Evolutionary conservation across 2,113 vertebrate species (phyloP).

Genomic region (Dunckerocampus dactyliophorus): DNA sequence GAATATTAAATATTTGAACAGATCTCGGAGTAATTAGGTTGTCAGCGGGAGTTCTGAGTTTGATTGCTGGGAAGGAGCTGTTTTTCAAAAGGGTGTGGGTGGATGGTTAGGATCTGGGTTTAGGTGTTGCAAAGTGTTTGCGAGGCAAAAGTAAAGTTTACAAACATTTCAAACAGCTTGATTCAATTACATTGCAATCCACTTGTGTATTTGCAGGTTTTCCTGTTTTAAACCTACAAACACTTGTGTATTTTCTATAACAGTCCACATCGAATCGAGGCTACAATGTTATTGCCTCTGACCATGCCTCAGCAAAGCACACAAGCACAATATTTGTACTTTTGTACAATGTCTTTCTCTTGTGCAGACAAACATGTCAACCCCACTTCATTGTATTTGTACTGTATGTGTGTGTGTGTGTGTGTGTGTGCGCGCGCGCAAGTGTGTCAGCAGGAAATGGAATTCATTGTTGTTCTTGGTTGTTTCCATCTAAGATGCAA

Average conservation of each 20-base stretch:
- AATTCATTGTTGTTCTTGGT: constrained; percentile 39
- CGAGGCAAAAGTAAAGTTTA: neutral
- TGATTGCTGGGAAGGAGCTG: too few relatives aligned
- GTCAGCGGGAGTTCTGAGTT: too few relatives aligned
- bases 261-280: neutral
- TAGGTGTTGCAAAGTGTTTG: too few relatives aligned
- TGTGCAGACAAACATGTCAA: constrained; percentile 4
- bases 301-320: neutral
- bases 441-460: constrained; percentile 33
- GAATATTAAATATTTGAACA: too few relatives aligned
- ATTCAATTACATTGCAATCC: neutral
- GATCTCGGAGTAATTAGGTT: too few relatives aligned
- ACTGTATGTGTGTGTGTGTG: constrained; percentile 1
- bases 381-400: constrained; percentile 13
- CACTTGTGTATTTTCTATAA: neutral
- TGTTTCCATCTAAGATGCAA: constrained; percentile 41
- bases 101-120: too few relatives aligned
- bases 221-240: neutral
- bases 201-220: neutral
- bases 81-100: too few relatives aligned
- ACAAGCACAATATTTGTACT: constrained; percentile 10
- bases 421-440: constrained; percentile 7
- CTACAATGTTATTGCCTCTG: neutral
- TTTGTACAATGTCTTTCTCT: constrained; percentile 12
- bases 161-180: neutral